Evolutionary conservation across 2,888 invertebrate species (phyloP).

Genomic region (Clunio marinus): DNA sequence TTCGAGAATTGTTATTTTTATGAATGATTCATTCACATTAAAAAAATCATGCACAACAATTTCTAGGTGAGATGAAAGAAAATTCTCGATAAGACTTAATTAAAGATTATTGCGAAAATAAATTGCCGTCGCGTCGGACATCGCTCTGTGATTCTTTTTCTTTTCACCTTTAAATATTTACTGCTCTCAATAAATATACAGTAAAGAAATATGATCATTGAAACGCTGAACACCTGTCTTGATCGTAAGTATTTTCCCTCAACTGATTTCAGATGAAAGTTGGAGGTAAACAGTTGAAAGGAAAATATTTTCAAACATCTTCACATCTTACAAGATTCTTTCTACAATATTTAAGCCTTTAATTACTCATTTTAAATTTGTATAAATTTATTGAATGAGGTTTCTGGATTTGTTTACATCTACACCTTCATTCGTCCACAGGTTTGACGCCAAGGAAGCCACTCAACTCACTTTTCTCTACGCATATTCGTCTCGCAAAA

Average conservation of each 20-base stretch:
- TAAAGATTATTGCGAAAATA: not conserved
- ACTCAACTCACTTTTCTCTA: too few species aligned
- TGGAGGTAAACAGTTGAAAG: slow-evolving; percentile 15
- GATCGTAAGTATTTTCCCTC: slow-evolving; percentile 23
- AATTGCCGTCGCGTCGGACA: not conserved
- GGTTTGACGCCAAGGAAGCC: too few species aligned
- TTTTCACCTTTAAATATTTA: slow-evolving; percentile 5
- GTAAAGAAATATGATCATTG: slow-evolving; percentile 28
- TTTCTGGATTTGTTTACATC: too few species aligned
- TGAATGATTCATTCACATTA: too few species aligned
- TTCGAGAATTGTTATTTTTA: too few species aligned
- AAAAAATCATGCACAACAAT: too few species aligned
- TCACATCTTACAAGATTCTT: slow-evolving; percentile 12
- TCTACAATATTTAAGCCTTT: slow-evolving; percentile 4
- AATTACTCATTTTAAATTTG: not conserved
- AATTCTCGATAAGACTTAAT: slow-evolving; percentile 12
- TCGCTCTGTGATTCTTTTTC: slow-evolving; percentile 20
- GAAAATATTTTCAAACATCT: slow-evolving; percentile 25
- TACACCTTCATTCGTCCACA: too few species aligned
- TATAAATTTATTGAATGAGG: too few species aligned
- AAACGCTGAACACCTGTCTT: slow-evolving; percentile 34
- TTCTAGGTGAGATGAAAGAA: not conserved
- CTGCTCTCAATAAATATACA: not conserved
- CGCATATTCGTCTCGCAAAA: too few species aligned
- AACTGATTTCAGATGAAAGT: not conserved